Evolutionary conservation across 2,888 invertebrate species (phyloP).

Genomic region (Sphaerophoria rueppellii): DNA sequence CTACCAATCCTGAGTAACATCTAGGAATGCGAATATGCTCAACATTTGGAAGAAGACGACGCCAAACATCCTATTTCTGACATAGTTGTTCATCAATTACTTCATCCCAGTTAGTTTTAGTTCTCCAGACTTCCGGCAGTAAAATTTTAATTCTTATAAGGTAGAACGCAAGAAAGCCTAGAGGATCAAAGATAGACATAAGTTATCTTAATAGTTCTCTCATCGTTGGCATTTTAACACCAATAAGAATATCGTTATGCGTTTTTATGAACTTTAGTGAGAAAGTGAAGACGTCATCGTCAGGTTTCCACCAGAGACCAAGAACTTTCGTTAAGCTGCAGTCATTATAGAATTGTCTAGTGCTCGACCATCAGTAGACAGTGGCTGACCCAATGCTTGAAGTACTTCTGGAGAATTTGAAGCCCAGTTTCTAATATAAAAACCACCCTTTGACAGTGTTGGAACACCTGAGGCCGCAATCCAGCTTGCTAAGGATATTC

Average conservation of each 20-base stretch:
- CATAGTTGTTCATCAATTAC: not conserved
- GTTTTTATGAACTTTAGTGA: not conserved
- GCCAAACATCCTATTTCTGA: conserved; percentile 57
- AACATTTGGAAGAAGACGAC: conserved; percentile 27
- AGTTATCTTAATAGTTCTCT: not conserved
- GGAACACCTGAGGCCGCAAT: too few species aligned
- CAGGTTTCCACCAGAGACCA: not conserved
- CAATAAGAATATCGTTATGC: not conserved
- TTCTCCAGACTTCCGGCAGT: not conserved
- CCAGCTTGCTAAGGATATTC: too few species aligned
- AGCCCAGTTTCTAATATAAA: too few species aligned
- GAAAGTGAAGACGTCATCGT: not conserved
- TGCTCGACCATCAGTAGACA: conserved; percentile 24
- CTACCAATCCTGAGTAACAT: conserved; percentile 40
- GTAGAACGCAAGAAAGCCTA: not conserved
- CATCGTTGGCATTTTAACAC: not conserved
- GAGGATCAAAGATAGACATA: conserved; percentile 1
- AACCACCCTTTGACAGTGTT: too few species aligned
- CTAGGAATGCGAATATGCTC: conserved; percentile 49
- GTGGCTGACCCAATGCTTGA: conserved; percentile 23
- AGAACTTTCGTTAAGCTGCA: not conserved
- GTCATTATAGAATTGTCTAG: conserved; percentile 5
- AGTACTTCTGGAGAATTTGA: conserved; percentile 48
- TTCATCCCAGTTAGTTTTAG: not conserved
- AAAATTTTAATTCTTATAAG: not conserved